Evolutionary conservation across 2,113 vertebrate species (phyloP).

Genomic region (Leucosticte australis): DNA sequence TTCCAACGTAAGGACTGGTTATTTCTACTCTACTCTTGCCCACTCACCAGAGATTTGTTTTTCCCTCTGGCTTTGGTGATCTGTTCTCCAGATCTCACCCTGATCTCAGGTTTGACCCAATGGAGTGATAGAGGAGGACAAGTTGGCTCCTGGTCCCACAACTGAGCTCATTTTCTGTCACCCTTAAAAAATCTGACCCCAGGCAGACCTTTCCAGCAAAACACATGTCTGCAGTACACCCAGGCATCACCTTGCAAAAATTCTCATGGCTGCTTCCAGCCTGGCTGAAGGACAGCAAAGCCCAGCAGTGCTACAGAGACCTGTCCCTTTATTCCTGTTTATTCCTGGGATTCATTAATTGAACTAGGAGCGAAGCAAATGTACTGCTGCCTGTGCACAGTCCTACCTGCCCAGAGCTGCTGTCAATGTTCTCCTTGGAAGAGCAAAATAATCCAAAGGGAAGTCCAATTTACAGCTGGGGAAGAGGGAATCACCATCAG

Average conservation of each 20-base stretch:
- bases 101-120: not conserved
- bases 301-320: not conserved
- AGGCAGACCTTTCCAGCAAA: not conserved
- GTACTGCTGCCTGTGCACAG: not conserved
- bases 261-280: not conserved
- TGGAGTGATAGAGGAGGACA: not conserved
- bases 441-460: not conserved
- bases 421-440: rapidly evolving
- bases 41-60: not conserved
- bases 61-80: not conserved
- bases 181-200: not conserved
- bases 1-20: not conserved
- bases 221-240: rapidly evolving
- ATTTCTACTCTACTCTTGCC: not conserved
- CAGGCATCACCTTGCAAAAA: not conserved
- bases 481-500: not conserved
- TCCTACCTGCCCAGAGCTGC: rapidly evolving
- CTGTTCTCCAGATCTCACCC: not conserved
- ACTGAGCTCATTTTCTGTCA: rapidly evolving
- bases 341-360: not conserved
- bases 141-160: not conserved
- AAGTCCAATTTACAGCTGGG: not conserved
- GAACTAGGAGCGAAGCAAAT: not conserved
- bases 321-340: not conserved
- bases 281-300: rapidly evolving